Percentiles rank a stretch among this genome's conserved stretches.
phyloP scores from a whole-genome alignment of 1,140 invertebrate genomes.

The Atta texana region DNA sequence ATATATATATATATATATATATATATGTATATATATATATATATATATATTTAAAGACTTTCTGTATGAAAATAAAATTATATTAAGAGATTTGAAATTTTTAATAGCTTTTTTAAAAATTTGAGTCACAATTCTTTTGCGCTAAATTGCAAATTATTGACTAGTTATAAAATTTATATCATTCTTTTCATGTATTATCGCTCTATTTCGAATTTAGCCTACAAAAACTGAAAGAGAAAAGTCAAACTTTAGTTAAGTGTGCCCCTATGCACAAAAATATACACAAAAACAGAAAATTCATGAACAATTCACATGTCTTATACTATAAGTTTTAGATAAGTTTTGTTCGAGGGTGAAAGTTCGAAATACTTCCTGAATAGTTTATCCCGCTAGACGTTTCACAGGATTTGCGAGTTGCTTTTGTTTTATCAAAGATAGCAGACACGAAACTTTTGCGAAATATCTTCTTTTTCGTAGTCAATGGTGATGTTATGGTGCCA shows the following conservation, averaged over 20 bases:
- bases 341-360: constrained; percentile 50
- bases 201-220: constrained; percentile 9
- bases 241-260: background rate
- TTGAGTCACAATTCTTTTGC: background rate
- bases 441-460: constrained; percentile 55
- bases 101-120: background rate
- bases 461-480: constrained; percentile 23
- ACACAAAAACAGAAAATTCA: constrained; percentile 27
- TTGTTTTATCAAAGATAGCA: constrained; percentile 50
- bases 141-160: background rate
- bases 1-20: too few relatives aligned
- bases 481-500: constrained; percentile 18
- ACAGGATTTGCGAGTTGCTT: constrained; percentile 53
- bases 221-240: constrained; percentile 25
- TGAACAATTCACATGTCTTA: constrained; percentile 33
- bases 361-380: constrained; percentile 50
- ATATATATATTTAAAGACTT: background rate
- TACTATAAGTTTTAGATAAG: constrained; percentile 51
- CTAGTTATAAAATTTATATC: background rate
- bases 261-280: background rate
- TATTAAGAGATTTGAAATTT: background rate
- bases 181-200: background rate
- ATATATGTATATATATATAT: too few relatives aligned
- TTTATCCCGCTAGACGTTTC: constrained; percentile 47
- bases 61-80: background rate